Evolutionary conservation across 1,140 invertebrate genomes (phyloP), one percentile per base, ranked within the genome.

Genomic region (Zelostemma sp.): DNA sequence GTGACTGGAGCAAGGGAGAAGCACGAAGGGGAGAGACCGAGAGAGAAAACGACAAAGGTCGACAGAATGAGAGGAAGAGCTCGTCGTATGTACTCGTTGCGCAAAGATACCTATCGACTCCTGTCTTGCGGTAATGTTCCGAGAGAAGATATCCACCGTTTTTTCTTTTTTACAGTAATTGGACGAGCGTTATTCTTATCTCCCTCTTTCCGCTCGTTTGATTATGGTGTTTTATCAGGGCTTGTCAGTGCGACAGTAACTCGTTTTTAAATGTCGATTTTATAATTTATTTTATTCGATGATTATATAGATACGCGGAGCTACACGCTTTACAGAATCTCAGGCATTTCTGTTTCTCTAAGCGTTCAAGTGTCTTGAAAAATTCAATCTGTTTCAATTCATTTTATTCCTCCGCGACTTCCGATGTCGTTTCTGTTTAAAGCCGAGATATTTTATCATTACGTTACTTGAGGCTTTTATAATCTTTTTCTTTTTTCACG

Each of bases 61-160:
- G 51, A 63, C 56, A 57, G 69, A 67, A 70, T 18, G 73, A 71
- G 70, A 70, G 47, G 66, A 56, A 48, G 68, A 57, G 55, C 49
- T 43, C 59, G 63, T 59, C 48, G 63, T 64, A 72, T 51, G 59
- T 72, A 67, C 63, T 67, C 68, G 50, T 66, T 72, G 68, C 63
- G 63, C 65, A 68, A 65, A 72, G 70, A 72, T 72, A 72, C 70
- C 67, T 72, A 72, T 72, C 70, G 70, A 72, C 64, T 68, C 57
- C 70, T 72, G 70, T 72, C 70, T 66, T 57, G 65, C 66, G 61
- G 70, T 73, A 68, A 73, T 68, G 70, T 68, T 6, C 58, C 47
- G 58, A 62, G 61, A 65, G 43, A 62, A 72, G 64, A 72, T 72
- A 72, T 68, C 65, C 64, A 41, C 3, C 17, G 64, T 57, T 68